Evolutionary conservation across 2,888 invertebrate genomes (phyloP), one percentile per base, ranked within the genome.

Genomic region (Spialia ferax): DNA sequence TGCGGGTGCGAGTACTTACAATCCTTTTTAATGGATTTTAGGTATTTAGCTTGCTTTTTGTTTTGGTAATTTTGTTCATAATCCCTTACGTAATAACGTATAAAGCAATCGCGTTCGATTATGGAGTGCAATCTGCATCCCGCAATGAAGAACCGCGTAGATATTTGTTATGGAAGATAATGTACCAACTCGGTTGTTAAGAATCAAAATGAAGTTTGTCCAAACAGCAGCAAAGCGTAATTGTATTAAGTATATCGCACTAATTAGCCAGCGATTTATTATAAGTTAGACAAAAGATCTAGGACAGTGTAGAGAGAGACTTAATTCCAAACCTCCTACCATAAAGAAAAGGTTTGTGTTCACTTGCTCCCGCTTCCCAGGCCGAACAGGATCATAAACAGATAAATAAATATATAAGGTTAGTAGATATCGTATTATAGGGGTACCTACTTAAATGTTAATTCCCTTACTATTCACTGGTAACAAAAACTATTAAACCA

Each of bases 321-420:
- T 72, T 80, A 86, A 85, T 84, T 77, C 79, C 80, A 89, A 91
- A 87, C 85, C 83, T 91, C 93, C 90, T 94, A 94, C 94, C 94
- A 93, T 92, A 84, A 85, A 89, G 76, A 86, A 77, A 82, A 88
- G 83, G 84, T 87, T 89, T 81, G 87, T 78, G 87, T 88, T 91
- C 83, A 80, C 89, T 88, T 92, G 94, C 85, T 94, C 94, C 88
- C 93, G 87, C 94, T 94, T 80, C 78, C 85, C 82, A 78, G 83
- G 82, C 77, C 81, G 83, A 80, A 83, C 89, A 85, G 90, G 89
- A 87, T 86, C 88, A 83, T 86, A 84, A 84, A 90, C 88, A 91
- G 86, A 92, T 88, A 92, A 89, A 92, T 88, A 92, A 89, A 90
- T 86, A 79, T 69, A 73, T 78, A 78, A 81, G 79, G 86, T 90